Evolutionary conservation across 2,797 vertebrate species (phyloP), one percentile per base, ranked within the genome.

Genomic region (Onychomys torridus): DNA sequence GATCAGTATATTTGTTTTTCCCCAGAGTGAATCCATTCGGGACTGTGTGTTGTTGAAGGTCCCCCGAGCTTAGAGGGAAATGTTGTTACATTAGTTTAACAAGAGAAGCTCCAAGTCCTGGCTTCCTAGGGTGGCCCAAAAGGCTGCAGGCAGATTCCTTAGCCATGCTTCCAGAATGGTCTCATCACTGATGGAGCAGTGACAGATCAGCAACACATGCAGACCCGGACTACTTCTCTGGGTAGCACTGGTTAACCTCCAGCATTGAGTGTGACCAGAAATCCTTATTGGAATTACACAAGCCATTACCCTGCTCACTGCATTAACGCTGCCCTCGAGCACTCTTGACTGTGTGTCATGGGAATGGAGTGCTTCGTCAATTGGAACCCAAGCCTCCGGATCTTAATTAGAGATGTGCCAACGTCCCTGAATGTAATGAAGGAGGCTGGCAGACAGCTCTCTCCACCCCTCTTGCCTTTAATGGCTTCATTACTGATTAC

Each of bases 341-440:
- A 0, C 97, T 97, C 98, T 98, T 92, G 96, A 97, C 97, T 83
- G 89, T 2, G 0, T 34, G 21, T 65, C 96, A 9, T 40, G 95
- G 97, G 95, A 63, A 96, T 92, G 93, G 91, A 97, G 97, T 92
- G 97, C 95, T 97, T 96, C 95, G 97, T 97, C 98, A 96, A 94
- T 96, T 23, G 96, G 96, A 98, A 55, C 96, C 97, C 93, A 52
- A 96, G 97, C 95, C 95, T 95, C 61, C 11, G 43, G 92, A 77
- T 97, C 96, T 98, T 98, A 97, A 97, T 96, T 79, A 97, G 97
- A 94, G 97, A 94, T 97, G 96, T 97, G 97, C 98, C 92, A 21
- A 90, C 97, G 98, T 92, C 94, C 79, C 98, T 55, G 95, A 76
- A 55, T 96, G 73, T 90, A 94, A 96, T 65, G 95, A 97, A 63